Evolutionary conservation across 2,113 vertebrate genomes (phyloP).

Genomic region (Alexandromys fortis): DNA sequence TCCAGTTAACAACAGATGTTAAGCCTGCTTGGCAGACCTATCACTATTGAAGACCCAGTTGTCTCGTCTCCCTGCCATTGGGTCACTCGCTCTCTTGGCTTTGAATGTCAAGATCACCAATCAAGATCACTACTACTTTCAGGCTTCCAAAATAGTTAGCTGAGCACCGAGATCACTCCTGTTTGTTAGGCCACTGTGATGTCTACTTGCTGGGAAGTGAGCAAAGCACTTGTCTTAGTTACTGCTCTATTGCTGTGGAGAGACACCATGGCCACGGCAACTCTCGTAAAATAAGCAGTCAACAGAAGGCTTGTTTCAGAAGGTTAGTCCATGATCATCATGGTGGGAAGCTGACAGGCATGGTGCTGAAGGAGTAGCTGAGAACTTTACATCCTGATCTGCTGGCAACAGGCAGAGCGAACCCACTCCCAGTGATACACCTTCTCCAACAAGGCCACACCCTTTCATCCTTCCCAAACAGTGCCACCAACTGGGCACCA

Average conservation of each 20-base stretch:
- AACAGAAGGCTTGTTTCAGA: neutral
- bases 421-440: neutral
- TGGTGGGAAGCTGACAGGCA: no score
- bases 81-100: neutral
- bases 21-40: neutral
- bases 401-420: neutral
- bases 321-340: neutral
- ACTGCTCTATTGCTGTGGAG: neutral
- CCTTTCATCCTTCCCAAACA: neutral
- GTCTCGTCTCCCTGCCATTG: neutral
- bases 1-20: neutral
- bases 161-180: neutral
- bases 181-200: neutral
- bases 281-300: no score
- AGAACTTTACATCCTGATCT: neutral
- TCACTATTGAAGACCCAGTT: neutral
- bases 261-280: neutral
- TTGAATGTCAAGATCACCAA: conserved; percentile 22
- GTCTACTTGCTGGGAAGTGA: neutral
- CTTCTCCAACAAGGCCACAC: neutral
- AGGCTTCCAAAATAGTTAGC: neutral
- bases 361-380: neutral
- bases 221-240: neutral
- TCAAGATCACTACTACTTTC: conserved; percentile 7
- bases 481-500: neutral